phyloP scores from a whole-genome alignment of 2,888 invertebrate species.

The Neocrepidodera transversa region DNA sequence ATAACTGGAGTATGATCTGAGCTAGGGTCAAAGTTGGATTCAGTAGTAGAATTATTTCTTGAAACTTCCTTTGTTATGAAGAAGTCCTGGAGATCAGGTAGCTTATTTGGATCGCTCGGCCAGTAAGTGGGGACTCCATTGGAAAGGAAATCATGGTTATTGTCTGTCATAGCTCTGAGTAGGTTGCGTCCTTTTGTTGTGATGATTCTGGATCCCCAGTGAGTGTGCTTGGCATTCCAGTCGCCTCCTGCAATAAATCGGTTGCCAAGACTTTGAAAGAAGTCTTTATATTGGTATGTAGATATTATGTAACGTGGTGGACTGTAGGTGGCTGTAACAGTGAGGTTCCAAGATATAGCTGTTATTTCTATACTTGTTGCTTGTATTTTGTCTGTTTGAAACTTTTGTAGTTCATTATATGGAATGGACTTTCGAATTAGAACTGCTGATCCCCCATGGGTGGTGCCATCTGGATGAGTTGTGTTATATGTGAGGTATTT shows the following conservation, averaged over 20 bases:
- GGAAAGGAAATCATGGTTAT: background rate
- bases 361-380: slow-evolving; percentile 11
- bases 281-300: too few species aligned
- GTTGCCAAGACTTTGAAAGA: too few species aligned
- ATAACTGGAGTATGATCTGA: too few species aligned
- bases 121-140: slow-evolving; percentile 23
- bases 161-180: too few species aligned
- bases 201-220: background rate
- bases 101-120: slow-evolving; percentile 8
- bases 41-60: background rate
- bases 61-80: background rate
- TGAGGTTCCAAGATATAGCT: slow-evolving; percentile 5
- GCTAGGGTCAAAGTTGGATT: background rate
- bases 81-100: background rate
- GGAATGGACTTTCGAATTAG: slow-evolving; percentile 7
- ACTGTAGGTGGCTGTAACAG: slow-evolving; percentile 24
- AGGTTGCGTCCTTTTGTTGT: background rate
- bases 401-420: slow-evolving; percentile 9
- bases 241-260: too few species aligned
- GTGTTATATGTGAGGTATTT: slow-evolving; percentile 32
- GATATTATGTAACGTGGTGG: too few species aligned
- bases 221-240: too few species aligned
- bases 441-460: slow-evolving; percentile 6
- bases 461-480: slow-evolving; percentile 37
- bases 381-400: slow-evolving; percentile 18